Percentiles rank a stretch among this genome's conserved stretches.
Conservation (phyloP, 2,113 vertebrate species). For the Seriola dumerili region DNA sequence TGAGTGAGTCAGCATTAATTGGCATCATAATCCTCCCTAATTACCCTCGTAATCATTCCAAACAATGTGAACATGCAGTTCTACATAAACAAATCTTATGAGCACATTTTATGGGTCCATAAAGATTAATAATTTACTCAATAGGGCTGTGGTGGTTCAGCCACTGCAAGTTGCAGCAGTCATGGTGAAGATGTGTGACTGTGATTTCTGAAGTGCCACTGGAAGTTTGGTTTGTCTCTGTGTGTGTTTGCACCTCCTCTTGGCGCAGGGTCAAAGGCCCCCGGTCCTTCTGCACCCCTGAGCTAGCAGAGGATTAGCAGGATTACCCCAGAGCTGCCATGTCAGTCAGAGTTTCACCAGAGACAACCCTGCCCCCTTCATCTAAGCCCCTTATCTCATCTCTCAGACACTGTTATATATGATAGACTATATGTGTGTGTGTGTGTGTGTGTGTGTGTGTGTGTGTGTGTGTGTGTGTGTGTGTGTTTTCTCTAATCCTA, state of each 20-base stretch:
- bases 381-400: constrained; percentile 83
- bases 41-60: constrained; percentile 25
- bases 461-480: constrained; percentile 23
- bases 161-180: not conserved
- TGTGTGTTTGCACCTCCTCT: constrained; percentile 55
- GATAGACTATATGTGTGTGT: constrained; percentile 46
- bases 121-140: constrained; percentile 54
- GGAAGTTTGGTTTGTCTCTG: constrained; percentile 23
- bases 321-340: constrained; percentile 80
- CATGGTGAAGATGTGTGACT: constrained; percentile 11
- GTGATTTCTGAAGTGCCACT: constrained; percentile 28
- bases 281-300: constrained; percentile 71
- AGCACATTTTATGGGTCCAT: constrained; percentile 21
- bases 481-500: constrained; percentile 50
- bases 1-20: constrained; percentile 40
- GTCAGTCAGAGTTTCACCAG: constrained; percentile 81
- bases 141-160: not conserved
- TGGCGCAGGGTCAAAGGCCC: constrained; percentile 70
- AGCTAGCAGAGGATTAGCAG: constrained; percentile 81
- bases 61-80: constrained; percentile 16
- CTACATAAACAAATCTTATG: constrained; percentile 44
- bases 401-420: constrained; percentile 71
- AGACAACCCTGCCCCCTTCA: constrained; percentile 66
- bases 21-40: constrained; percentile 31
- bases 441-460: constrained; percentile 41